Evolutionary conservation across 2,797 vertebrate genomes (phyloP).

Genomic region (Smutsia gigantea): DNA sequence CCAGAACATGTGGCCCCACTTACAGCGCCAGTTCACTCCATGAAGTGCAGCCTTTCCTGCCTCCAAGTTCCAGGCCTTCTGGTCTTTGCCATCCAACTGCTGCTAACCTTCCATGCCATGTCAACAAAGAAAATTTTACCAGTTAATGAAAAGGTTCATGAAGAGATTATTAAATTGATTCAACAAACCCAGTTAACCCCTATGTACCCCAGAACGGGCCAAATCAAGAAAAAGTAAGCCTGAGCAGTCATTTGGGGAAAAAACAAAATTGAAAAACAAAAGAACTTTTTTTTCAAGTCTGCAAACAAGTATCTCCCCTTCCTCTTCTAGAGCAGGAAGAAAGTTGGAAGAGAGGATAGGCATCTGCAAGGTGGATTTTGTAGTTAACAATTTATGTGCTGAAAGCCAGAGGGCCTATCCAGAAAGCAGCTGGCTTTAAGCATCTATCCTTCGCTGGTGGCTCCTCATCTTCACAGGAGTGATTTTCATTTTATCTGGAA

Average conservation of each 20-base stretch:
- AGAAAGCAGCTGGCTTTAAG: not conserved
- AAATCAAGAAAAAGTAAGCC: not conserved
- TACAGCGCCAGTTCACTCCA: not conserved
- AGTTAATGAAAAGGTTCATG: not conserved
- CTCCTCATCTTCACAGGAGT: not conserved
- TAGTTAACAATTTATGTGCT: not conserved
- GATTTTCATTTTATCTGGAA: not conserved
- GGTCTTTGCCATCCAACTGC: not conserved
- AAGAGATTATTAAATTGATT: not conserved
- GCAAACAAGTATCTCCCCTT: not conserved
- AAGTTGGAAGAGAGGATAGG: not conserved
- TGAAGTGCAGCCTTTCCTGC: not conserved
- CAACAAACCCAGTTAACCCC: not conserved
- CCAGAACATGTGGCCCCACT: not conserved
- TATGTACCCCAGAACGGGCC: not conserved
- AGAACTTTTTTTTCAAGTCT: not conserved
- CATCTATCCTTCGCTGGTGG: not conserved
- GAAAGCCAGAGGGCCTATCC: not conserved
- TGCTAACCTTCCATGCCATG: not conserved
- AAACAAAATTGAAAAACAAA: too few relatives aligned
- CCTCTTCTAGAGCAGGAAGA: not conserved
- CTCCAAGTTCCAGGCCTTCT: not conserved
- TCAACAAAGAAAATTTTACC: not conserved
- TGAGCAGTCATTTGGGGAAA: not conserved
- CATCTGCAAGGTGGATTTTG: not conserved